A percentile compares a stretch with the other conserved stretches of the same genome.
Evolutionary conservation across 1,140 invertebrate species (phyloP).

Genomic region (Oreohelix idahoensis): DNA sequence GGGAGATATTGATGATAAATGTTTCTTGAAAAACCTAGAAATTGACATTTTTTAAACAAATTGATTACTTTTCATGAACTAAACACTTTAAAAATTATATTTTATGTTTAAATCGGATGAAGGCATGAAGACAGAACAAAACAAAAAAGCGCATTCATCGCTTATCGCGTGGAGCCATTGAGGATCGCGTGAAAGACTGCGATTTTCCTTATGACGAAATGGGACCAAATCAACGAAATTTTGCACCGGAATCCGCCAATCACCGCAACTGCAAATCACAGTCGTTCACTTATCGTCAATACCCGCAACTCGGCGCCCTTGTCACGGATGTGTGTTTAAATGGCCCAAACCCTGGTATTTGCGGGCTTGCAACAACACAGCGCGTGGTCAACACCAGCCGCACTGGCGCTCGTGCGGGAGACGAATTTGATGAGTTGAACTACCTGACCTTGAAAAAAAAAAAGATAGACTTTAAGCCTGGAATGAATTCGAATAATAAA

Average conservation of each 20-base stretch:
- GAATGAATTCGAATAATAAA: too few species aligned
- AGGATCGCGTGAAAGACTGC: background rate
- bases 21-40: too few species aligned
- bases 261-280: background rate
- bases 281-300: background rate
- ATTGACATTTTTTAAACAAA: too few species aligned
- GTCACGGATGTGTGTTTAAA: background rate
- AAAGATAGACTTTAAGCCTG: too few species aligned
- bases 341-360: background rate
- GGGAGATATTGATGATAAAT: too few species aligned
- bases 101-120: too few species aligned
- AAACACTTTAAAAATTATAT: too few species aligned
- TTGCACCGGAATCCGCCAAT: constrained; percentile 18
- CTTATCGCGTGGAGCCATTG: background rate
- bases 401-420: background rate
- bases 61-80: too few species aligned
- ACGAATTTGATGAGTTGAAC: background rate
- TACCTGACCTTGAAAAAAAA: background rate
- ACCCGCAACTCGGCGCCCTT: background rate
- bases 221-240: constrained; percentile 12
- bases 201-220: constrained; percentile 3
- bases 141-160: too few species aligned
- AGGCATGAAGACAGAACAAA: too few species aligned
- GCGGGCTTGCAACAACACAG: background rate
- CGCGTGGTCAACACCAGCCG: background rate